A percentile compares a stretch with the other conserved stretches of the same genome.
Conservation (phyloP, 2,113 vertebrate genomes). For the Seriola aureovittata region DNA sequence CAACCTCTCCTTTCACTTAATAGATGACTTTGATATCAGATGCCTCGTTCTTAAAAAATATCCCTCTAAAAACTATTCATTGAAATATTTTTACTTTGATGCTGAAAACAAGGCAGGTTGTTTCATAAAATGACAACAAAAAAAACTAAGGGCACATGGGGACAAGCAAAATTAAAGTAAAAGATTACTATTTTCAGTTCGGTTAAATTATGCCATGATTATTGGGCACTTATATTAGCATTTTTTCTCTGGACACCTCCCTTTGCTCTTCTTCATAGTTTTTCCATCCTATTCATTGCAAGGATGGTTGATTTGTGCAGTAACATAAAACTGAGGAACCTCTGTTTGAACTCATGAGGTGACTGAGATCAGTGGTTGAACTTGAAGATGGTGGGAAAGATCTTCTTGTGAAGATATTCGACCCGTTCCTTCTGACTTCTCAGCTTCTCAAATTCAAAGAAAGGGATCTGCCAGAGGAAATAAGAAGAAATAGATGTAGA, state of each 20-base stretch:
- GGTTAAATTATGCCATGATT: too few species aligned
- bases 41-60: neutral
- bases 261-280: neutral
- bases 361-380: conserved; percentile 1
- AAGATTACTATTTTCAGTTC: too few species aligned
- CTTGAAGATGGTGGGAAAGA: conserved; percentile 57
- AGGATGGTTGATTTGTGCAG: neutral
- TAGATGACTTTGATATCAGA: neutral
- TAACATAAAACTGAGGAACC: neutral
- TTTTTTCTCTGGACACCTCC: too few species aligned
- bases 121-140: neutral
- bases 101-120: neutral
- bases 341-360: neutral
- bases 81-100: neutral
- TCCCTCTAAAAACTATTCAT: neutral
- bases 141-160: too few species aligned
- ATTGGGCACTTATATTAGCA: too few species aligned
- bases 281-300: too few species aligned
- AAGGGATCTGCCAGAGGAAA: conserved; percentile 50
- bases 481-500: neutral
- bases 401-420: conserved; percentile 51
- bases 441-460: conserved; percentile 63
- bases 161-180: too few species aligned
- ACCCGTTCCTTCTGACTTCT: conserved; percentile 22
- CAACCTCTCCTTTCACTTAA: neutral